These are phyloP conservation scores for Elysia chlorotica DNA, from an alignment of 1,140 invertebrate genomes.

Conservation along the genomic window DNA sequence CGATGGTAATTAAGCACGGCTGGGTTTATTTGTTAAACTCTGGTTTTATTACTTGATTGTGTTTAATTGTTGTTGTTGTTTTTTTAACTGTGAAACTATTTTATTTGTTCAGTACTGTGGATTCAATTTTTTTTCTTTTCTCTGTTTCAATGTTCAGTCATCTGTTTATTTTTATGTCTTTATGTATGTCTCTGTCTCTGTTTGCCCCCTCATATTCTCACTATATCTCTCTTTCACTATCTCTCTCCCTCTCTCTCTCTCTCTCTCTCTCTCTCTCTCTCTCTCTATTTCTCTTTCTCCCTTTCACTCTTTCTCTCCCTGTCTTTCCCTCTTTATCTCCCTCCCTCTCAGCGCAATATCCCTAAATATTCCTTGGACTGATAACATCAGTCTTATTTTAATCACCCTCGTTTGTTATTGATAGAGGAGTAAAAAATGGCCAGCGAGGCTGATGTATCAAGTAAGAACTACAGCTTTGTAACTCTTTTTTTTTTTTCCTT, in stretches of 20 bases:
- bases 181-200: not conserved
- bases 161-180: too few relatives aligned
- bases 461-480: not conserved
- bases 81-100: not conserved
- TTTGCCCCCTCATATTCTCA: not conserved
- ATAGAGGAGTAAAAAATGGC: not conserved
- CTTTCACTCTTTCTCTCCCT: not conserved
- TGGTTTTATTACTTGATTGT: too few relatives aligned
- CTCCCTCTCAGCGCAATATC: not conserved
- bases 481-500: not conserved
- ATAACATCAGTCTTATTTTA: not conserved
- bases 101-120: not conserved
- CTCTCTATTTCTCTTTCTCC: not conserved
- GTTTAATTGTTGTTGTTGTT: too few relatives aligned
- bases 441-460: not conserved
- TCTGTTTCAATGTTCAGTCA: too few relatives aligned
- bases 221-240: not conserved
- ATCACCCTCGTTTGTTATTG: not conserved
- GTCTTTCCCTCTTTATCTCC: not conserved
- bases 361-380: not conserved
- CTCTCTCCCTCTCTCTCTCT: not conserved
- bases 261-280: not conserved
- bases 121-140: not conserved
- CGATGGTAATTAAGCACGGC: too few relatives aligned
- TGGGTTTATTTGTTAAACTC: too few relatives aligned